Evolutionary conservation across 2,113 vertebrate species (phyloP).

Genomic region (Oryzias woworae): DNA sequence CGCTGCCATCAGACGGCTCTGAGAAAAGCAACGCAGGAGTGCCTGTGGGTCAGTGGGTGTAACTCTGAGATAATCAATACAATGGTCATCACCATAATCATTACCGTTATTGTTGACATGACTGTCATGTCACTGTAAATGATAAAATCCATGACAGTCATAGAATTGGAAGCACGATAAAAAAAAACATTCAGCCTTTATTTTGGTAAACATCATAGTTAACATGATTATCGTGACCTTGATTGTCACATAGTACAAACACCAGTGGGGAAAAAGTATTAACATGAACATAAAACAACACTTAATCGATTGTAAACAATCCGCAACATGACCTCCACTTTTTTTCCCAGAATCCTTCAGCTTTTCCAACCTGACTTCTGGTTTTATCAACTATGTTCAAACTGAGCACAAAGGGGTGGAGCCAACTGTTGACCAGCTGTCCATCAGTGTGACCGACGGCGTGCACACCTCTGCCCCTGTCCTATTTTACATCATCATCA

Average conservation of each 20-base stretch:
- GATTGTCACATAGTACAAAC: too few relatives aligned
- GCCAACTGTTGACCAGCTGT: slow-evolving; percentile 61
- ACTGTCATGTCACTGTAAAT: too few relatives aligned
- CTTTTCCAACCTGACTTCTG: slow-evolving; percentile 69
- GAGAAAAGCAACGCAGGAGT: slow-evolving; percentile 76
- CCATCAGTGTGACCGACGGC: slow-evolving; percentile 72
- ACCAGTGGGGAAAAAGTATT: too few relatives aligned
- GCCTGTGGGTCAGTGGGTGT: slow-evolving; percentile 57
- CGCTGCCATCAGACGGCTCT: slow-evolving; percentile 65
- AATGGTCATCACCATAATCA: too few relatives aligned
- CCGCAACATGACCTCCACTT: neutral
- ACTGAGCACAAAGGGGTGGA: slow-evolving; percentile 61
- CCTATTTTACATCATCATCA: slow-evolving; percentile 75
- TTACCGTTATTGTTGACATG: too few relatives aligned
- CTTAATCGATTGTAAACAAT: neutral
- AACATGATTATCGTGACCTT: too few relatives aligned
- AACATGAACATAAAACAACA: too few relatives aligned
- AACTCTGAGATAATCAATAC: neutral
- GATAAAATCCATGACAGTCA: too few relatives aligned
- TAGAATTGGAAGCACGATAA: too few relatives aligned
- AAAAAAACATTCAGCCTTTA: too few relatives aligned
- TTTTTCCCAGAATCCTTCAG: slow-evolving; percentile 69
- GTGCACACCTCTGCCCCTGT: slow-evolving; percentile 68
- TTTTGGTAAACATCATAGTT: too few relatives aligned
- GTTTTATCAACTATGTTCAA: slow-evolving; percentile 72